These are phyloP conservation scores for Plemyria rubiginata DNA, from an alignment of 2,888 invertebrate species.

Conservation along the genomic window DNA sequence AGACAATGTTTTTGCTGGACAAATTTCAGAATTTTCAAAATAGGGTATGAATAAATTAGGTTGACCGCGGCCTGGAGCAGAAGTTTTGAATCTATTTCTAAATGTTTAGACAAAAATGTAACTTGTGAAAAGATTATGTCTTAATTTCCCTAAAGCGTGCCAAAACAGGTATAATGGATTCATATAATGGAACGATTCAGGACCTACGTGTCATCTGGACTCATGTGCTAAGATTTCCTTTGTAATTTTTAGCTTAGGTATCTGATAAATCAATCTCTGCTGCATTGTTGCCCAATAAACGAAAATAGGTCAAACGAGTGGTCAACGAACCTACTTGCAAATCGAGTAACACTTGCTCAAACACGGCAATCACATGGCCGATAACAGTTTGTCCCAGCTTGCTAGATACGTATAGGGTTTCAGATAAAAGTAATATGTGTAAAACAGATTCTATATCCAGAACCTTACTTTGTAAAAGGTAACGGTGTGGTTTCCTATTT, in stretches of 20 bases:
- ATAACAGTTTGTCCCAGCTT: slow-evolving; percentile 46
- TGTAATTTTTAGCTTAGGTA: background rate
- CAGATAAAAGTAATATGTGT: slow-evolving; percentile 46
- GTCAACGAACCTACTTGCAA: slow-evolving; percentile 13
- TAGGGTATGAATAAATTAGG: no score
- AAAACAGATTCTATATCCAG: slow-evolving; percentile 25
- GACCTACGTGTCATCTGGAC: slow-evolving; percentile 2
- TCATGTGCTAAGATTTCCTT: background rate
- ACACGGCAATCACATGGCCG: background rate
- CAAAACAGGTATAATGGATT: no score
- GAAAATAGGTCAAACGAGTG: slow-evolving; percentile 26
- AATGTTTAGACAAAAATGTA: no score
- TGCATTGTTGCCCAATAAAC: slow-evolving; percentile 14
- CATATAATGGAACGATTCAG: no score
- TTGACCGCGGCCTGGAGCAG: no score
- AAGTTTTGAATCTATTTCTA: no score
- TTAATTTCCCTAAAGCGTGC: no score
- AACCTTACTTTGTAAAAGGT: slow-evolving; percentile 33
- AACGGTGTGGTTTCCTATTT: slow-evolving; percentile 33
- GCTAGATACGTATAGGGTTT: slow-evolving; percentile 50
- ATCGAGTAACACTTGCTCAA: slow-evolving; percentile 15
- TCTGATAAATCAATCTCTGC: slow-evolving; percentile 3
- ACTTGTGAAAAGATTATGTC: no score
- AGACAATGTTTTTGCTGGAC: no score
- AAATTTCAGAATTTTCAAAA: no score